Evolutionary conservation across 2,797 vertebrate species (phyloP), one percentile per base, ranked within the genome.

Genomic region (Etheostoma nigrum): DNA sequence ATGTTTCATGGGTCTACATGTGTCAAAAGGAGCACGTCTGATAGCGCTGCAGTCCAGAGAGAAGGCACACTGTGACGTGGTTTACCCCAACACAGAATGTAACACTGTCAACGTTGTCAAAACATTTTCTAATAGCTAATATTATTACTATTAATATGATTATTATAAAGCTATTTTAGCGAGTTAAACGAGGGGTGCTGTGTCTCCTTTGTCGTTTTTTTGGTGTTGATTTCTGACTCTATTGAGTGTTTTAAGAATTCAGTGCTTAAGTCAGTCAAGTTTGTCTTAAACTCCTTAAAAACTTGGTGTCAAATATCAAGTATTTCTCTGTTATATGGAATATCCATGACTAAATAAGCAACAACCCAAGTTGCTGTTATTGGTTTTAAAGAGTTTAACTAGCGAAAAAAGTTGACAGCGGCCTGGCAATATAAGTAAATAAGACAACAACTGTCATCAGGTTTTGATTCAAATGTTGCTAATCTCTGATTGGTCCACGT

Each of bases 161-260:
- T 93, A 95, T 89, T 95, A 96, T 96, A 96, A 96, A 96, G 95
- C 94, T 96, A 96, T 96, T 96, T 96, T 96, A 96, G 95, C 94
- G 91, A 95, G 92, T 92, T 93, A 94, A 91, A 92, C 55, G 5
- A 91, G 62, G 44, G 53, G 44, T 81, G 81, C 67, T 70, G 88
- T 42, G 88, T 90, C 74, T 91, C 76, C 23, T 79, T 82, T 87
- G 86, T 89, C 72, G 88, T 90, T 86, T 57, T 86, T 85, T 76
- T 27, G 3, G 84, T 87, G 84, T 79, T 19, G 4, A 57, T 53
- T 91, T 69, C 52, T 85, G 65, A 85, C 72, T 84, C 67, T 21
- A 8, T 2, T 36, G 1, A 68, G 49, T 1, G 13, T 68, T 25
- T 64, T 23, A 49, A 69, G 12, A 16, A 3, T 19, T 23, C 6